Conservation (phyloP, 2,113 vertebrate species). For the Leucopsar rothschildi region DNA sequence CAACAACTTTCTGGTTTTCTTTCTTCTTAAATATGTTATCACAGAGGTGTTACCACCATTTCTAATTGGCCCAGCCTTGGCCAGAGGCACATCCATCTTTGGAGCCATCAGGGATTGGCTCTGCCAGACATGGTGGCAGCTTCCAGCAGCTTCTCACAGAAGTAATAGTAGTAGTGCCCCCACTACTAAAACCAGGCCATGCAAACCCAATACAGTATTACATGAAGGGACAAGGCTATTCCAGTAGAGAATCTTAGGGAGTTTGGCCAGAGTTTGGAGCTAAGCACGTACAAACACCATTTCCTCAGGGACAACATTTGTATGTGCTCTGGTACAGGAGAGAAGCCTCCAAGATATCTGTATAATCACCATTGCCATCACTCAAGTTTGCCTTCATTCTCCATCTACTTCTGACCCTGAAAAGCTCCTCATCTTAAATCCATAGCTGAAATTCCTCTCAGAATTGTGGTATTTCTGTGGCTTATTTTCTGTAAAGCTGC, state of each 20-base stretch:
- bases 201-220: background rate
- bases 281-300: background rate
- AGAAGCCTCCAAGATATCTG: background rate
- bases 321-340: background rate
- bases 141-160: background rate
- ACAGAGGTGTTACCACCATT: background rate
- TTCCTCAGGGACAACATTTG: background rate
- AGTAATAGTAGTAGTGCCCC: too few species aligned
- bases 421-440: background rate
- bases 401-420: background rate
- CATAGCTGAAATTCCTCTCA: background rate
- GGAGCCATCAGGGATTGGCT: background rate
- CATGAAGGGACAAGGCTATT: background rate
- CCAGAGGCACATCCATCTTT: rapidly evolving
- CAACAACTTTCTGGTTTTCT: background rate
- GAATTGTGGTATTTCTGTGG: background rate
- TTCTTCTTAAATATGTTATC: background rate
- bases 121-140: background rate
- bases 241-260: background rate
- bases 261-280: background rate
- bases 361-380: background rate
- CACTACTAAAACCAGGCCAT: background rate
- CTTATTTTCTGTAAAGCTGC: background rate
- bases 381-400: background rate
- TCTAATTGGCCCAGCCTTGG: background rate